Conservation (phyloP, 2,888 invertebrate species). For the Caenorhabditis becei region DNA sequence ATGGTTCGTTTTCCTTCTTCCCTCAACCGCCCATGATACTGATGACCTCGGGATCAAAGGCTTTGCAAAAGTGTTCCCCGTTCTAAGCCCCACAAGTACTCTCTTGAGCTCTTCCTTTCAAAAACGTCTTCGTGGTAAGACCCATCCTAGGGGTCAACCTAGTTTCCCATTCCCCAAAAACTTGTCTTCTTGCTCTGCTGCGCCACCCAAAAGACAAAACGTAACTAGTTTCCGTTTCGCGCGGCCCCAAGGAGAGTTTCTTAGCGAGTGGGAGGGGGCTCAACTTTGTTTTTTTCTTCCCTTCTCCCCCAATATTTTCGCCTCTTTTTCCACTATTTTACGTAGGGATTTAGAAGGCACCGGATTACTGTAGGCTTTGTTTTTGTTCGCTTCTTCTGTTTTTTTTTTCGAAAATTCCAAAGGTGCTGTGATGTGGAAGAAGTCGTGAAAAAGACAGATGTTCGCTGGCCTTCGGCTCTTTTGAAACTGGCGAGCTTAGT, state of each 20-base stretch:
- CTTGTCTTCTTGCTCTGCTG: neutral
- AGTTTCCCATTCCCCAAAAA: neutral
- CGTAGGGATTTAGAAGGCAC: neutral
- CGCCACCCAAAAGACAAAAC: neutral
- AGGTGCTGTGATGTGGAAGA: no score
- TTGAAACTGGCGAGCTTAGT: neutral
- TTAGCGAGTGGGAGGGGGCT: no score
- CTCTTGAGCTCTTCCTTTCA: neutral
- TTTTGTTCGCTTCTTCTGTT: neutral
- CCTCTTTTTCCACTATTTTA: neutral
- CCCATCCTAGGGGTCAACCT: neutral
- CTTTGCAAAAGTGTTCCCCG: neutral
- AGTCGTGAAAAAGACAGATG: no score
- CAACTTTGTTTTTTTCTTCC: conserved; percentile 22
- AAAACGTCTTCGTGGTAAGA: neutral
- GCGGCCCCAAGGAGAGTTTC: neutral
- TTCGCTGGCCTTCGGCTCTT: no score
- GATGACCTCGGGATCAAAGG: neutral
- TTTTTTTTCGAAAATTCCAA: neutral
- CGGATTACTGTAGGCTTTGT: neutral
- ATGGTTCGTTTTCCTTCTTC: conserved; percentile 41
- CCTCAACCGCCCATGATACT: neutral
- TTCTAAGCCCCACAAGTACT: neutral
- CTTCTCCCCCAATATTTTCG: neutral
- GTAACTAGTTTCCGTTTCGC: neutral